A percentile compares a stretch with the other conserved stretches of the same genome.
These are phyloP conservation scores for Hemicordylus capensis DNA, from an alignment of 2,113 vertebrate genomes.

Conservation along the genomic window DNA sequence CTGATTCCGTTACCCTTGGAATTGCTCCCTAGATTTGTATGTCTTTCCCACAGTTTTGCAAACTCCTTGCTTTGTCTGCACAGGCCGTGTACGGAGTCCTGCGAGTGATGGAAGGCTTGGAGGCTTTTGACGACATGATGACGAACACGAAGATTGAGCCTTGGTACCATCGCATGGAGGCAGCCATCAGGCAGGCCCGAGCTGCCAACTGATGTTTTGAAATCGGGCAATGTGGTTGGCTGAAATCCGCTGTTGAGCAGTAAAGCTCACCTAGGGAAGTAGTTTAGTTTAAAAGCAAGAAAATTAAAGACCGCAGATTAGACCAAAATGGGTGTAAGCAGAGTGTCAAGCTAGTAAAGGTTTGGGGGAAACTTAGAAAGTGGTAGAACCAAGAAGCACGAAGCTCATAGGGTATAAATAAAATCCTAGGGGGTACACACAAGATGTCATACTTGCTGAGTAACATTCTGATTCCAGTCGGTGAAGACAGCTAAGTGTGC, in stretches of 20 bases:
- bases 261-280: conserved; percentile 10
- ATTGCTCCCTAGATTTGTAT: no score
- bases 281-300: conserved; percentile 2
- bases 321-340: neutral
- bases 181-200: conserved; percentile 66
- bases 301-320: neutral
- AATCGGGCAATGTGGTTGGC: neutral
- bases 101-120: conserved; percentile 94
- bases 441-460: neutral
- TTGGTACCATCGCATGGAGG: conserved; percentile 91
- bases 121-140: conserved; percentile 96
- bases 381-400: neutral
- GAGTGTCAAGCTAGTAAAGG: rapidly evolving
- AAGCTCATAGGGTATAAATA: no score
- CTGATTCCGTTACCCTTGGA: no score
- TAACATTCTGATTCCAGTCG: conserved; percentile 6
- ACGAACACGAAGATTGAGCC: conserved; percentile 84
- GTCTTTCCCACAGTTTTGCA: no score
- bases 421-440: neutral
- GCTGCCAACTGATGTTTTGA: conserved; percentile 15
- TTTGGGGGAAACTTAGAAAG: rapidly evolving
- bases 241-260: conserved; percentile 25
- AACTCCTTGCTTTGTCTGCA: neutral
- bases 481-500: neutral
- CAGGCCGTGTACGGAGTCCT: conserved; percentile 94